Evolutionary conservation across 2,797 vertebrate genomes (phyloP), one percentile per base, ranked within the genome.

Genomic region (Graptemys geographica): DNA sequence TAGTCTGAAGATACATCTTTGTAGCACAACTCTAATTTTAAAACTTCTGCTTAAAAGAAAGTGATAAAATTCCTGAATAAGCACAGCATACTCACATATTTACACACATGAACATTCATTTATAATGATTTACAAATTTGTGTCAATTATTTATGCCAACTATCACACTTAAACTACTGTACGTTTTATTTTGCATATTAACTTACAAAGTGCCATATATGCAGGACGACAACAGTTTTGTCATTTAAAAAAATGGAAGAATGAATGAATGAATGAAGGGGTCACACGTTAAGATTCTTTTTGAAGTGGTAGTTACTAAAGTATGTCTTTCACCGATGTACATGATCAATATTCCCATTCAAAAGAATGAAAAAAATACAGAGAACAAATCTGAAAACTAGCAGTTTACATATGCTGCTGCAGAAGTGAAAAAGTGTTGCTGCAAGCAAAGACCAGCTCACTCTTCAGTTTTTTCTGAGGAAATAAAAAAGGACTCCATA

Each of bases 81-180:
- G 83, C 25, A 2, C 52, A 57, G 16, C n/a, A 83, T 2, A 19
- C 19, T 44, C 4, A 1, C 37, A 41, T 81, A 8, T 72, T 49
- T 28, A 5, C 59, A 3, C 53, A 6, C 11, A 84, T 51, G 13
- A 84, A 31, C 2, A 37, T 8, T 33, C 79, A 37, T 3, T 0
- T 13, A 55, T 78, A 85, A 49, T 49, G 7, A 59, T 28, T 56
- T 82, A 31, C 7, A 82, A 82, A 0, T 72, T 1, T 59, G 31
- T 92, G 27, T 56, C 15, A 65, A 44, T 85, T 85, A 95, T 57
- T 83, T 96, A 84, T 31, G 90, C 41, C 49, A 89, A 37, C 84
- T 3, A 33, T 52, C 0, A 3, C 3, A 81, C 55, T 37, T 49
- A 93, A 53, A 10, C 2, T 21, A 59, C 8, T 53, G 1, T 28